Evolutionary conservation across 1,140 invertebrate genomes (phyloP).

Genomic region (Drosophila lini): DNA sequence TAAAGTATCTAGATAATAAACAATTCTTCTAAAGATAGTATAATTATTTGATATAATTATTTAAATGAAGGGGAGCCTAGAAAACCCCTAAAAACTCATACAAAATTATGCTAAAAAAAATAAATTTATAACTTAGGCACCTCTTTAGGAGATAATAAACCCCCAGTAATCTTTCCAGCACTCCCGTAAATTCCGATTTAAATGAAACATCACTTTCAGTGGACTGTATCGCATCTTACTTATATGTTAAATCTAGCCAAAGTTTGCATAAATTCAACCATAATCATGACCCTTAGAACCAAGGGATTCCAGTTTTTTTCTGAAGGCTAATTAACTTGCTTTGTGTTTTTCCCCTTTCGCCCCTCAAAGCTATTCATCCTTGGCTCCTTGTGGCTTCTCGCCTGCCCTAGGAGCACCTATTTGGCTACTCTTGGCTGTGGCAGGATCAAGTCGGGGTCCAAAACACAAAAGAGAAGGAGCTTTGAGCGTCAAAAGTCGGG

Average conservation of each 20-base stretch:
- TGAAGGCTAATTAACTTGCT: constrained; percentile 6
- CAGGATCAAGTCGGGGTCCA: neutral
- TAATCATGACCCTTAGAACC: no score
- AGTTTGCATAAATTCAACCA: neutral
- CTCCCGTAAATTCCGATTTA: no score
- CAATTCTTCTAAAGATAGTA: no score
- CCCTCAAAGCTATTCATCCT: neutral
- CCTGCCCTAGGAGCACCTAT: constrained; percentile 6
- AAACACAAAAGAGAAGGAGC: neutral
- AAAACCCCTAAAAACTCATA: no score
- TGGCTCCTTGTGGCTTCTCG: neutral
- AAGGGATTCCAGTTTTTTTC: neutral
- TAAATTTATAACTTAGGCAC: no score
- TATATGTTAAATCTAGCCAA: neutral
- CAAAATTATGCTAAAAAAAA: no score
- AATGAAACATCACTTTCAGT: neutral
- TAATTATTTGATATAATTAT: no score
- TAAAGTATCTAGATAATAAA: no score
- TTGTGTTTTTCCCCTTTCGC: neutral
- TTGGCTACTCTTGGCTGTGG: constrained; percentile 9
- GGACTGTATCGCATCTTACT: neutral
- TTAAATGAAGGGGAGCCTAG: no score
- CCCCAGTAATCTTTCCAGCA: neutral
- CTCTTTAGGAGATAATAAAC: neutral
- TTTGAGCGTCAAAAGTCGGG: neutral